phyloP scores from a whole-genome alignment of 53 echinoderm and acorn worm species.

The Paracentrotus lividus region DNA sequence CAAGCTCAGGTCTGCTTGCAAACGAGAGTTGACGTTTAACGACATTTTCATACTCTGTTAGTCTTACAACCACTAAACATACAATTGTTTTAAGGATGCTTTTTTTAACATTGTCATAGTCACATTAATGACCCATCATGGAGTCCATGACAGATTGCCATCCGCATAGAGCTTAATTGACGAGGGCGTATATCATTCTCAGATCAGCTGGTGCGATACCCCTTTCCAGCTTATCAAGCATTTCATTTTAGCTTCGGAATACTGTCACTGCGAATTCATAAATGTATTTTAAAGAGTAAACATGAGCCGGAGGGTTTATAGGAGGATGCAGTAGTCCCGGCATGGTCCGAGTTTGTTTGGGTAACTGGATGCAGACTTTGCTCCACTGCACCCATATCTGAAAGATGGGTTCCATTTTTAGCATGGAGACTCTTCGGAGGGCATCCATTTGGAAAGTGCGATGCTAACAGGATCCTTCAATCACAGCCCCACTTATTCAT shows the following conservation, averaged over 20 bases:
- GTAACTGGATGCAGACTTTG: conserved; percentile 35
- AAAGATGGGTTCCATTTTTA: conserved; percentile 57
- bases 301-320: conserved; percentile 49
- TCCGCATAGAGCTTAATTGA: not conserved
- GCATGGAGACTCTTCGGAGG: conserved; percentile 14
- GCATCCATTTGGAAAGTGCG: conserved; percentile 31
- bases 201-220: conserved; percentile 18
- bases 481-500: no score
- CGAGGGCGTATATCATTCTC: conserved; percentile 36
- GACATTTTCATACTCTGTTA: no score
- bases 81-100: no score
- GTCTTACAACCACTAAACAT: no score
- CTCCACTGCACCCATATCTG: conserved; percentile 37
- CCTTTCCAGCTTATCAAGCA: conserved; percentile 18
- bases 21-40: no score
- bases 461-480: conserved; percentile 19
- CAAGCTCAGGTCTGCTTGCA: no score
- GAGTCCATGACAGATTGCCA: not conserved
- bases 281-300: conserved; percentile 54
- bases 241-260: conserved; percentile 56
- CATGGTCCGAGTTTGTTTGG: conserved; percentile 21
- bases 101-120: no score
- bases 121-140: not conserved
- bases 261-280: conserved; percentile 57
- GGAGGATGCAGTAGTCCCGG: not conserved